These are phyloP conservation scores for Leptinotarsa undecemlineata DNA, from an alignment of 1,140 invertebrate species.

Conservation along the genomic window DNA sequence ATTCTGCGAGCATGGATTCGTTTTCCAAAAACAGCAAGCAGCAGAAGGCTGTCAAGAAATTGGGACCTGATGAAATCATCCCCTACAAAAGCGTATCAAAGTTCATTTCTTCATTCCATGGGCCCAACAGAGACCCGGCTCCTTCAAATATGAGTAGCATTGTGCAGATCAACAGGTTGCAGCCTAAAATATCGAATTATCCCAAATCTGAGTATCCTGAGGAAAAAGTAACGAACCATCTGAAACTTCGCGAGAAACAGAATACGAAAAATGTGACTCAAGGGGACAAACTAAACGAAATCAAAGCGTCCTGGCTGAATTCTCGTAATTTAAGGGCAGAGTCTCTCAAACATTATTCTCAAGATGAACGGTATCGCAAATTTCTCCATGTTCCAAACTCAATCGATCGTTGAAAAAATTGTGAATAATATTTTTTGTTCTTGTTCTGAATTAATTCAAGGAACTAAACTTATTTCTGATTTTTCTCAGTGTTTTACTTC, in stretches of 20 bases:
- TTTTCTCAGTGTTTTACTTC: too few species aligned
- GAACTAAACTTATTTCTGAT: too few species aligned
- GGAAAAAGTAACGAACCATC: neutral
- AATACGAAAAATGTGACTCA: conserved; percentile 22
- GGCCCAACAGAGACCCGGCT: neutral
- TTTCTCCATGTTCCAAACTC: neutral
- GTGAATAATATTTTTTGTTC: too few species aligned
- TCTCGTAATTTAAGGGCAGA: too few species aligned
- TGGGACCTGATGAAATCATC: conserved; percentile 9
- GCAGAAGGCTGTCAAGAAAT: conserved; percentile 16
- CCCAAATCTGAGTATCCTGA: neutral
- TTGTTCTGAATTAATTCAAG: too few species aligned
- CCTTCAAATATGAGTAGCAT: neutral
- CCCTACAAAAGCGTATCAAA: conserved; percentile 33
- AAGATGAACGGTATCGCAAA: neutral
- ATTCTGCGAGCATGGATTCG: conserved; percentile 3
- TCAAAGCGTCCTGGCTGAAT: conserved; percentile 27
- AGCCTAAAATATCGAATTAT: neutral
- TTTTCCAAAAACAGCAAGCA: conserved; percentile 19
- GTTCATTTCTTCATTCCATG: conserved; percentile 30
- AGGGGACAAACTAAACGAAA: conserved; percentile 38
- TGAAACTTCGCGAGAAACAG: neutral
- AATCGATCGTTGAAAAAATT: neutral
- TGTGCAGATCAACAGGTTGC: neutral
- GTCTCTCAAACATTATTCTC: neutral